Percentiles rank a stretch among this genome's conserved stretches.
Conservation (phyloP, 2,113 vertebrate genomes). For the Gadus chalcogrammus region DNA sequence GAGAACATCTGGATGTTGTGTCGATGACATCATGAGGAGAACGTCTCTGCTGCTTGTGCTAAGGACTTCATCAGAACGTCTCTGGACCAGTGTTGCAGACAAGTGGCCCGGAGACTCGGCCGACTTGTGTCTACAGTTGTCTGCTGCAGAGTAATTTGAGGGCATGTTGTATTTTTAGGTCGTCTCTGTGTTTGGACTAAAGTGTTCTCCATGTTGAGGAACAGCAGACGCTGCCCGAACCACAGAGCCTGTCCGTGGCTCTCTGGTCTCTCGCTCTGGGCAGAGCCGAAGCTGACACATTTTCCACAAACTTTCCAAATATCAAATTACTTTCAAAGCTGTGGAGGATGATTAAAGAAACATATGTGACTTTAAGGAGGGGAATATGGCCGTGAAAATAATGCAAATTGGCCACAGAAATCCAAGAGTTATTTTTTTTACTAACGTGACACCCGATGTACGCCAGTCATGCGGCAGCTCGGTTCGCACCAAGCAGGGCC, state of each 20-base stretch:
- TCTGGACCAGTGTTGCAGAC: constrained; percentile 4
- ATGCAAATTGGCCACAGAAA: too few species aligned
- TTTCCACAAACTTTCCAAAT: constrained; percentile 16
- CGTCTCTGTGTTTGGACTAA: constrained; percentile 9
- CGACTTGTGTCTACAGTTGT: not conserved
- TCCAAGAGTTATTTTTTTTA: too few species aligned
- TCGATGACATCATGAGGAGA: not conserved
- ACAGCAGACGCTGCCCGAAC: constrained; percentile 1
- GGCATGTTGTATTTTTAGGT: constrained; percentile 16
- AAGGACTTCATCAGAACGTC: not conserved
- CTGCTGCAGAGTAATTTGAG: not conserved
- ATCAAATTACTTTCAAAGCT: constrained; percentile 24
- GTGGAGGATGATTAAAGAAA: constrained; percentile 7
- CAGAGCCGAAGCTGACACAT: not conserved
- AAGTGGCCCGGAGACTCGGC: constrained; percentile 2
- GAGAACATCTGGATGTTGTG: not conserved
- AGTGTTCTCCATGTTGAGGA: constrained; percentile 13
- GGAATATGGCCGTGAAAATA: too few species aligned
- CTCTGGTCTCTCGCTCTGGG: constrained; percentile 11
- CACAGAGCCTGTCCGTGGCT: not conserved
- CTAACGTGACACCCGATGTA: too few species aligned
- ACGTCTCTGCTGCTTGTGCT: constrained; percentile 4
- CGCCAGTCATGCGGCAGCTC: not conserved
- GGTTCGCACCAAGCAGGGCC: not conserved
- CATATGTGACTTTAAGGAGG: constrained; percentile 15